Base-by-base conservation (phyloP, 2,797 vertebrate genomes). In the Epinephelus coioides region DNA sequence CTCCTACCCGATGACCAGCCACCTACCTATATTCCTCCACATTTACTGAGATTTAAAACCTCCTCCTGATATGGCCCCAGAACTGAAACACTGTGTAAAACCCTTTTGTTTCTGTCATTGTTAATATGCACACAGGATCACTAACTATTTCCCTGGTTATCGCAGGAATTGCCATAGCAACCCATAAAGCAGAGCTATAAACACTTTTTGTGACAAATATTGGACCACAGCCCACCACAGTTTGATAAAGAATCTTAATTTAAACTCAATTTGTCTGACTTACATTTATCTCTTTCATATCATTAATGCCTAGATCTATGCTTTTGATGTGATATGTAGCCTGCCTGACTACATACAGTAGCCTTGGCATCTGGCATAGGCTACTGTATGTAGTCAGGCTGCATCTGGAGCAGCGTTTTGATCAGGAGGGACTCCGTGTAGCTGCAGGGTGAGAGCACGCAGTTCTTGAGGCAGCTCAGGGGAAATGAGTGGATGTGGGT, bases 1-100 rank as follows among this genome's bases (percentile, higher is more conserved):
- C 75, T 80, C 69, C 69, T 51, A 65, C 53, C 65, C 76, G 68
- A 71, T 64, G 66, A 65, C 61, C 10, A 23, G 21, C 61, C 71
- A 53, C 81, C 86, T 79, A 69, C 82, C 30, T 73, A 5, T 19
- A 57, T 38, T 17, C 82, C 83, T 79, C 50, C 81, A 71, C 7
- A 21, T 57, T 69, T n/a, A 60, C 34, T 19, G 2, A 68, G 30
- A 43, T 60, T 15, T 25, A 72, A 78, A 13, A 68, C 30, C 15
- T 43, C 40, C 7, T 19, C 46, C 47, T n/a, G 51, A 69, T 47
- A 56, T 7, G 14, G 23, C 46, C 25, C 2, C 25, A 15, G 23
- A n/a, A 9, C 18, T 49, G 4, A 1, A 8, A 49, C 2, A 47
- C 5, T 23, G 14, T 55, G 25, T 15, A 25, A 53, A 53, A 6